Evolutionary conservation across 1,140 invertebrate genomes (phyloP), one percentile per base, ranked within the genome.

Genomic region (Atta texana): DNA sequence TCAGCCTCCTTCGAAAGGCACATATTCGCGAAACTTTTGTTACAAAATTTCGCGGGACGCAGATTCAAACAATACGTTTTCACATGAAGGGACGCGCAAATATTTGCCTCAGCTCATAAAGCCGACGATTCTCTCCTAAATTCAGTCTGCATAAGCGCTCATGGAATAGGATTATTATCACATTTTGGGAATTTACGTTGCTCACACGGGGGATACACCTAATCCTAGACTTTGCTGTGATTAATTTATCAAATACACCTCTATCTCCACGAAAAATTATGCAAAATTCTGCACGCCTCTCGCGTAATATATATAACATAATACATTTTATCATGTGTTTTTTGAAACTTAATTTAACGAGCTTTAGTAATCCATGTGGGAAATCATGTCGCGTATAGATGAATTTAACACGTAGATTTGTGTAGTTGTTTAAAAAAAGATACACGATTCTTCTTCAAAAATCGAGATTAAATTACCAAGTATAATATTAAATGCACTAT

Each of bases 11-110:
- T 44, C 53, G 44, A 5, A 24, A 39, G 53, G 59, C 72, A 44
- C 39, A 28, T 28, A 39, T 63, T 86, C 75, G 53, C 55, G 51
- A 88, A 84, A 89, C 74, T 88, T 44, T 88, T 51, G 84, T 86
- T 78, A 61, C 87, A 64, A 86, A 88, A 80, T 74, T 75, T 24
- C 31, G 49, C 59, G 28, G 57, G 28, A 18, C 8, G 4, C 39
- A 51, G 57, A 53, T 66, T 57, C 21, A 21, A 71, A 77, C 72
- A 86, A 51, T 87, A 74, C 76, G 49, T 84, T 84, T 74, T 74
- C 80, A n/a, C 24, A 6, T 34, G 80, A 51, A 55, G 80, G 14
- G 80, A 1, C 28, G 39, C 7, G 69, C 69, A 84, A 84, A 84
- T 84, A 84, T 75, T 84, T 84, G 80, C 39, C 24, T 34, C 80